These are phyloP conservation scores for Melanocharis versteri DNA, from an alignment of 2,113 vertebrate species.

Conservation along the genomic window DNA sequence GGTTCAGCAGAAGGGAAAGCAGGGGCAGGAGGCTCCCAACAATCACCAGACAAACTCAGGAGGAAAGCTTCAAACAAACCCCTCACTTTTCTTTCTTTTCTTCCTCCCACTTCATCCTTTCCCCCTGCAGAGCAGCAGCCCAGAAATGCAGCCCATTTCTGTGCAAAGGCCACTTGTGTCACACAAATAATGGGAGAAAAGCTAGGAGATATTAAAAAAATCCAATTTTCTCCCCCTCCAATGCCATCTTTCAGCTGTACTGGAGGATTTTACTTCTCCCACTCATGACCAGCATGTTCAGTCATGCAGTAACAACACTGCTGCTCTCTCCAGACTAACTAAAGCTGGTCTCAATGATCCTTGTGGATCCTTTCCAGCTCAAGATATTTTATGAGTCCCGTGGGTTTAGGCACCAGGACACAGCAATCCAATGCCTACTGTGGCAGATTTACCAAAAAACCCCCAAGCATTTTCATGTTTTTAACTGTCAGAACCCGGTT, in stretches of 20 bases:
- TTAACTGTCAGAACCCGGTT: background rate
- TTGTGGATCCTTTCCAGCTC: background rate
- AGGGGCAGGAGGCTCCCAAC: background rate
- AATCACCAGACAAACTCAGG: background rate
- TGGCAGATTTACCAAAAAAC: background rate
- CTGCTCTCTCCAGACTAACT: background rate
- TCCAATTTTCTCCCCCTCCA: rapidly evolving
- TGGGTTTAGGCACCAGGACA: background rate
- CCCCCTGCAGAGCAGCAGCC: background rate
- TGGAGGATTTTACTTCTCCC: background rate
- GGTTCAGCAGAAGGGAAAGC: background rate
- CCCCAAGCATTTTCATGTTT: background rate
- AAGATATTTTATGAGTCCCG: background rate
- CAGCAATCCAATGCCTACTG: background rate
- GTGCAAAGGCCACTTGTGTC: too few species aligned
- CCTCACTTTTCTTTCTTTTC: background rate
- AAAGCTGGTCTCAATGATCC: background rate
- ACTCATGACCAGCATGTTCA: rapidly evolving
- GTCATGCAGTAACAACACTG: background rate
- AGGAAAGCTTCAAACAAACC: background rate
- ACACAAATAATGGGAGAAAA: background rate
- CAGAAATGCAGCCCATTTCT: background rate
- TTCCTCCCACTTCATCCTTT: background rate
- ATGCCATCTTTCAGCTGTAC: background rate
- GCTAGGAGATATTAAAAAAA: rapidly evolving